phyloP scores from a whole-genome alignment of 2,113 vertebrate genomes.

The Clarias gariepinus region DNA sequence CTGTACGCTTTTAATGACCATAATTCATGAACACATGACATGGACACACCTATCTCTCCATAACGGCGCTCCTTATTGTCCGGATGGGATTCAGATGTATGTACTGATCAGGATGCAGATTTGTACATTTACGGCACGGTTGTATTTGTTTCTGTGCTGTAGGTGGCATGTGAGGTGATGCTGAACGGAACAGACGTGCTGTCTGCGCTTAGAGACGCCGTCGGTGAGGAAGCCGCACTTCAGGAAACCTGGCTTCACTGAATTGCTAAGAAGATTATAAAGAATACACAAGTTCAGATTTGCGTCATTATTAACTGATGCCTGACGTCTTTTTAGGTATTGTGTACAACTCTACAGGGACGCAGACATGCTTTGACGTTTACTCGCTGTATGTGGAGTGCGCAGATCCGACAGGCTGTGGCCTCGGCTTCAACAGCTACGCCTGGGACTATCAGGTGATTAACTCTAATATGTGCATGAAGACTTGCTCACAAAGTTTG shows the following conservation, averaged over 20 bases:
- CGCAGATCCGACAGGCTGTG: constrained; percentile 90
- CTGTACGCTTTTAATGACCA: background rate
- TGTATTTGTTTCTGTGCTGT: constrained; percentile 14
- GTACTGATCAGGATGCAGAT: background rate
- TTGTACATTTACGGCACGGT: background rate
- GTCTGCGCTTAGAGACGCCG: constrained; percentile 77
- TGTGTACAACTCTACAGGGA: constrained; percentile 84
- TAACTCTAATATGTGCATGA: background rate
- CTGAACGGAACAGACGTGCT: constrained; percentile 68
- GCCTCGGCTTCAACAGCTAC: constrained; percentile 72
- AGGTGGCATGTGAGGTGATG: constrained; percentile 85
- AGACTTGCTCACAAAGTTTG: background rate
- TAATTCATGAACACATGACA: background rate
- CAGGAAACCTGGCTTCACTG: background rate
- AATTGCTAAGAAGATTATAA: background rate
- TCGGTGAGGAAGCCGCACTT: constrained; percentile 70
- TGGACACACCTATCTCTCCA: background rate
- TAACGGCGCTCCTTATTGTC: background rate
- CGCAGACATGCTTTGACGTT: constrained; percentile 73
- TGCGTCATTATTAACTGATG: background rate
- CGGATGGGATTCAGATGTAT: background rate
- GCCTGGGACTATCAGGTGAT: constrained; percentile 96
- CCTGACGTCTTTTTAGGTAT: constrained; percentile 69
- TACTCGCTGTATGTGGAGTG: constrained; percentile 80
- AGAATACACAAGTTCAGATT: background rate